Conservation (phyloP, 2,797 vertebrate species). For the Anabacerthia variegaticeps region DNA sequence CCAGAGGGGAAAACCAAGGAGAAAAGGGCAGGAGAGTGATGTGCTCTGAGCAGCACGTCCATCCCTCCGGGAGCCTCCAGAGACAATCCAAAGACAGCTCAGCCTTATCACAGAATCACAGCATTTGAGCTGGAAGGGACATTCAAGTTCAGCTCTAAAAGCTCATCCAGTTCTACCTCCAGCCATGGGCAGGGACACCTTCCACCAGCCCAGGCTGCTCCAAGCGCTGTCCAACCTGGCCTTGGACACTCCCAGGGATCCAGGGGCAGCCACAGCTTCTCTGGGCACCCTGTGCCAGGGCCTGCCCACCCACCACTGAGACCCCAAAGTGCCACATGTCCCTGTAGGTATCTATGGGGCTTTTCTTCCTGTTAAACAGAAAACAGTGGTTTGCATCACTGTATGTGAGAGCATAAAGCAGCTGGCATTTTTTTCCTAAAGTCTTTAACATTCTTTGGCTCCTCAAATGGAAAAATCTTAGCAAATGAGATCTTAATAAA, state of each 20-base stretch:
- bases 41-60: neutral
- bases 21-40: neutral
- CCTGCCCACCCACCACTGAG: neutral
- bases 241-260: neutral
- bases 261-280: neutral
- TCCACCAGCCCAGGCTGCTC: neutral
- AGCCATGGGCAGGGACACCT: neutral
- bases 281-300: neutral
- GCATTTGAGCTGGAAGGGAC: neutral
- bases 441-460: constrained; percentile 58
- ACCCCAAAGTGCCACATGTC: neutral
- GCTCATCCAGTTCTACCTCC: neutral
- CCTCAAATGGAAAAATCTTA: constrained; percentile 37
- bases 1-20: neutral
- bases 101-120: neutral
- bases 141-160: neutral
- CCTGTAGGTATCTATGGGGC: fast-evolving
- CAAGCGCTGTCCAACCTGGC: neutral
- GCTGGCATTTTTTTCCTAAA: neutral
- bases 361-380: neutral
- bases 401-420: neutral
- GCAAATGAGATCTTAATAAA: constrained; percentile 56
- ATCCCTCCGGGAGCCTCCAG: fast-evolving
- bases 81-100: neutral
- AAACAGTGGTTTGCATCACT: neutral